Base-by-base conservation (phyloP, 2,888 invertebrate species). In the Calameuta pallipes region DNA sequence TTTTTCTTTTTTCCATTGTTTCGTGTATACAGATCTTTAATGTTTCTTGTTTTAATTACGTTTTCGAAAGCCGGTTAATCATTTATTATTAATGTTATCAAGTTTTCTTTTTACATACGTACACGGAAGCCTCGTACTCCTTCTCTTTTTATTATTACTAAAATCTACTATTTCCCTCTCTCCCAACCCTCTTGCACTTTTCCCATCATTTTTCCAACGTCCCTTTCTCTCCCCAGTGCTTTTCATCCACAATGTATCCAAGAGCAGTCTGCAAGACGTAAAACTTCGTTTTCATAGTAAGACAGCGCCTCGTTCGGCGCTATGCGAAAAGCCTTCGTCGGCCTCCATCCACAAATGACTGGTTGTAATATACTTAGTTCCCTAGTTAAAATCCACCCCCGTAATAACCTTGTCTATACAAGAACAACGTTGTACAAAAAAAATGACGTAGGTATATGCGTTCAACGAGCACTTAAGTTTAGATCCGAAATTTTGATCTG, bases 331-430 rank as follows among this genome's bases (percentile, higher is more conserved):
- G 83, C 80, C 82, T 78, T 83, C 83, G 78, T 80, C 80, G 33
- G 84, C 83, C 83, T 82, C 81, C 56, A 56, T 84, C 82, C 80
- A 79, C 79, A 81, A 81, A 81, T 83, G 84, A 82, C 81, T 83
- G 85, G 84, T 85, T 87, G 87, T 88, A 88, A 86, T 84, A 86
- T 88, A 87, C 84, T 87, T 84, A 81, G 76, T 76, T 79, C 79
- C 75, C 79, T 79, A 70, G 56, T 56, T 6, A 56, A 56, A 56
- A 56, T 56, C 23, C 56, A 56, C 23, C 15, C 23, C 23, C 41
- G 23, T 56, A 23, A 23, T 56, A 56, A 56, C 41, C 41, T 56
- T 56, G 6, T 56, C 23, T 56, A 23, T 23, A 56, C 41, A 9
- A 56, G 23, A 56, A 56, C 41, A 23, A 56, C 23, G 41, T 56